These are phyloP conservation scores for Coenonympha glycerion DNA, from an alignment of 2,888 invertebrate species.

Conservation along the genomic window DNA sequence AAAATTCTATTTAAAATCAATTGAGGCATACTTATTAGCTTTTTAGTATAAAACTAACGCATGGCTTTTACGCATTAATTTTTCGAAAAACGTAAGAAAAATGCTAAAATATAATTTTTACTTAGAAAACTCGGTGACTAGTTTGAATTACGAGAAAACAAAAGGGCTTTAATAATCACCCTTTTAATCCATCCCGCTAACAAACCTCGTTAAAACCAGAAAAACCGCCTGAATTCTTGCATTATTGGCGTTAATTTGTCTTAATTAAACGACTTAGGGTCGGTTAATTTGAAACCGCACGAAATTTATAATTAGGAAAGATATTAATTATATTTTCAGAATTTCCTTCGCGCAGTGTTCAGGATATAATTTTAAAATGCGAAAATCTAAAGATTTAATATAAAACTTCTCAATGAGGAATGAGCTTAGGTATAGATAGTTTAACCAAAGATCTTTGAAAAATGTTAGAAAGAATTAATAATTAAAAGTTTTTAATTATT, in stretches of 20 bases:
- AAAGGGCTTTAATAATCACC: background rate
- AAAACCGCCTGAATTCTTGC: background rate
- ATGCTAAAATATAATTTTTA: too few relatives aligned
- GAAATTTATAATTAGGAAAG: background rate
- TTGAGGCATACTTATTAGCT: too few relatives aligned
- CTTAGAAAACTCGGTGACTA: background rate
- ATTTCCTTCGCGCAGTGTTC: background rate
- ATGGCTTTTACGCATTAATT: too few relatives aligned
- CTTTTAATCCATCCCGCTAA: background rate
- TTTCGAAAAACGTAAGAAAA: too few relatives aligned
- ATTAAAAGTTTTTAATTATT: too few relatives aligned
- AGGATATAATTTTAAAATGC: background rate
- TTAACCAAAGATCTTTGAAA: too few relatives aligned
- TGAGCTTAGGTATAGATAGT: too few relatives aligned
- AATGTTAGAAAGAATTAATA: too few relatives aligned
- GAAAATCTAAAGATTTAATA: background rate
- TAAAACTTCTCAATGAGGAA: too few relatives aligned
- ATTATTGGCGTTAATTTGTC: background rate
- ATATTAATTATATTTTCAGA: too few relatives aligned
- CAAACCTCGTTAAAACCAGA: background rate
- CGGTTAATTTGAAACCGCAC: background rate
- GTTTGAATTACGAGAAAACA: background rate
- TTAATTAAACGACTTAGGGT: background rate
- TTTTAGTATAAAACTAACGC: too few relatives aligned
- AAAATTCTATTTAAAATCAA: too few relatives aligned